These are phyloP conservation scores for Formica selysi DNA, from an alignment of 1,140 invertebrate genomes.

Conservation along the genomic window DNA sequence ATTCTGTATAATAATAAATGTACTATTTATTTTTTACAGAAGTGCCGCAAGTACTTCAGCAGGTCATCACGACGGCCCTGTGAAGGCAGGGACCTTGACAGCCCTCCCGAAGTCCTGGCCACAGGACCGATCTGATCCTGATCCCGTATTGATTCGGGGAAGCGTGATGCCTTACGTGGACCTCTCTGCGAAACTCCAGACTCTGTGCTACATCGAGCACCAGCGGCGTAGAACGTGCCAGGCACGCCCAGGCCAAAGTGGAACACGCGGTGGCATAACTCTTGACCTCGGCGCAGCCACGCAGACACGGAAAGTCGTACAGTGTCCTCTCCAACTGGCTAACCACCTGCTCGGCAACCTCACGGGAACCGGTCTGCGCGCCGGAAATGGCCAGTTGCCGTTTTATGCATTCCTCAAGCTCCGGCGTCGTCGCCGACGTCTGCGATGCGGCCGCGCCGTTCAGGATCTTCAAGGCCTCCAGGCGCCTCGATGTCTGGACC, in stretches of 20 bases:
- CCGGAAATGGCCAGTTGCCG: conserved; percentile 80
- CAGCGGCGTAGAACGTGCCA: conserved; percentile 85
- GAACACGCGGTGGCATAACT: conserved; percentile 90
- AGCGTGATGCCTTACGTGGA: conserved; percentile 89
- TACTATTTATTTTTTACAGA: conserved; percentile 29
- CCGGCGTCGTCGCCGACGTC: conserved; percentile 39
- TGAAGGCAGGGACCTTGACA: conserved; percentile 89
- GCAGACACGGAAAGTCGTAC: conserved; percentile 92
- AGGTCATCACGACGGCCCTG: conserved; percentile 91
- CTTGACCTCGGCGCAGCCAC: conserved; percentile 88
- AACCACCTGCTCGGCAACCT: conserved; percentile 81
- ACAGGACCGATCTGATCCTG: conserved; percentile 89
- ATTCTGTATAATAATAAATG: background rate
- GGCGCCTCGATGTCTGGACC: conserved; percentile 75
- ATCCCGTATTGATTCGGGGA: conserved; percentile 87
- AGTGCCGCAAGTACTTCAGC: conserved; percentile 15
- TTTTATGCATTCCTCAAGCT: conserved; percentile 80
- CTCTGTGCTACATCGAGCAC: conserved; percentile 78
- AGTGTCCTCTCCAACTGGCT: conserved; percentile 86
- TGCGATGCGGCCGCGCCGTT: conserved; percentile 72
- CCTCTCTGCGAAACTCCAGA: conserved; percentile 87
- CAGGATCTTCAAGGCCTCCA: conserved; percentile 76
- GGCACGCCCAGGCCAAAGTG: conserved; percentile 89
- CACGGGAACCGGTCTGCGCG: conserved; percentile 75
- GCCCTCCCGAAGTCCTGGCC: conserved; percentile 90